These are phyloP conservation scores for Myiozetetes cayanensis DNA, from an alignment of 2,113 vertebrate genomes.

Conservation along the genomic window DNA sequence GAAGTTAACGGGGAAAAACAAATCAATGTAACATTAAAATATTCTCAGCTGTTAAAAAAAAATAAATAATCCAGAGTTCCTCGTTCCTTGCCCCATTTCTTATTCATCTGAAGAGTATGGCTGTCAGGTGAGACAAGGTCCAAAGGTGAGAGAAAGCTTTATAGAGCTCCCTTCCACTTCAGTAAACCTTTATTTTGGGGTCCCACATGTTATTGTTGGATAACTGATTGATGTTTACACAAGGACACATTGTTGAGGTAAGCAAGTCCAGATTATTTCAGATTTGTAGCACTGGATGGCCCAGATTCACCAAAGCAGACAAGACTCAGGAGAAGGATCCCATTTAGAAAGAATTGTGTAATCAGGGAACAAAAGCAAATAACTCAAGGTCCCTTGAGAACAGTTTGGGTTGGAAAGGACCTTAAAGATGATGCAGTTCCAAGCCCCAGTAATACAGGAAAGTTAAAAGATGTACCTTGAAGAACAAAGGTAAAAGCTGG, in stretches of 20 bases:
- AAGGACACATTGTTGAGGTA: not conserved
- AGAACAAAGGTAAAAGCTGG: conserved; percentile 91
- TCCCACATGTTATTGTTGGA: not conserved
- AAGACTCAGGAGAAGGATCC: not conserved
- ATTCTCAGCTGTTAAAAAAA: not conserved
- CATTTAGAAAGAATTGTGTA: not conserved
- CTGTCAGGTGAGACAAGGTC: not conserved
- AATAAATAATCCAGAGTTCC: not conserved
- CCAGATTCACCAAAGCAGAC: not conserved
- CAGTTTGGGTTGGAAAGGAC: not conserved
- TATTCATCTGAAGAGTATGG: not conserved
- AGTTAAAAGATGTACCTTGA: conserved; percentile 81
- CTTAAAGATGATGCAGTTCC: not conserved
- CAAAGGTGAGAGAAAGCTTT: not conserved
- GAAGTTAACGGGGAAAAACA: not conserved
- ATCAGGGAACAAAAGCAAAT: not conserved
- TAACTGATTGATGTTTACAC: not conserved
- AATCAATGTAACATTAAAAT: not conserved
- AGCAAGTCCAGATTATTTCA: not conserved
- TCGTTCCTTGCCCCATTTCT: not conserved
- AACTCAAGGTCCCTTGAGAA: not conserved
- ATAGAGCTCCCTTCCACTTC: not conserved
- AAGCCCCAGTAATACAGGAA: not conserved
- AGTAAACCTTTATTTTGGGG: not conserved
- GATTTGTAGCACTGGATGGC: not conserved